A percentile compares a stretch with the other conserved stretches of the same genome.
phyloP scores from a whole-genome alignment of 1,140 invertebrate species.

The Pachyrhynchus sulphureomaculatus region DNA sequence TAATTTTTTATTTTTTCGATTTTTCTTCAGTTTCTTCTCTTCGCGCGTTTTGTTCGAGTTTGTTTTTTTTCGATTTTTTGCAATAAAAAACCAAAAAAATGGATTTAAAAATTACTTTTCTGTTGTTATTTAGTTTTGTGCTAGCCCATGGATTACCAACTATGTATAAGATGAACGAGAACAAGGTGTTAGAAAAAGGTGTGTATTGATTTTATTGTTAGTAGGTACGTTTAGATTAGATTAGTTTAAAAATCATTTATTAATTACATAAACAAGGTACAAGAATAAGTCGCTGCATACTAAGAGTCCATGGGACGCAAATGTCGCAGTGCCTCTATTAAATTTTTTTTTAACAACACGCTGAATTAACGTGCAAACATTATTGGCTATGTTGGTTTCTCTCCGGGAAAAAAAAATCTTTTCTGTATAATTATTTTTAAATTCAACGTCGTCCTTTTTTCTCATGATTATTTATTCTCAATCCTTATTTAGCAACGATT shows the following conservation, averaged over 20 bases:
- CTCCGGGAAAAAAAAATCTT: too few relatives aligned
- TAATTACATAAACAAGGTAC: too few relatives aligned
- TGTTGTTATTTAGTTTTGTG: not conserved
- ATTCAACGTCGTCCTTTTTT: too few relatives aligned
- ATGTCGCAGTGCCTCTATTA: too few relatives aligned
- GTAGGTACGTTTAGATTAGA: not conserved
- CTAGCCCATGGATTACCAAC: conserved; percentile 31
- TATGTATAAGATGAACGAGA: conserved; percentile 44
- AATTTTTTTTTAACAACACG: too few relatives aligned
- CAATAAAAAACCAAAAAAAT: not conserved
- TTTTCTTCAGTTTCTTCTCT: conserved; percentile 3
- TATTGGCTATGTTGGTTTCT: too few relatives aligned
- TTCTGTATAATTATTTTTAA: too few relatives aligned
- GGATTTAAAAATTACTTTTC: conserved; percentile 20
- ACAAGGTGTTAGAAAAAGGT: conserved; percentile 44
- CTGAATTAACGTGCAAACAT: too few relatives aligned
- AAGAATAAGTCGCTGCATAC: too few relatives aligned
- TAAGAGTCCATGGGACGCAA: too few relatives aligned
- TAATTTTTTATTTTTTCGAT: not conserved
- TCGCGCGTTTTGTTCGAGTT: not conserved
- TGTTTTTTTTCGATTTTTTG: not conserved
- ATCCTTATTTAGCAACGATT: too few relatives aligned
- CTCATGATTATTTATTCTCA: too few relatives aligned
- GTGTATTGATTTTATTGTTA: conserved; percentile 1
- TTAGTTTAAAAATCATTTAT: not conserved